phyloP scores from a whole-genome alignment of 2,797 vertebrate genomes.

The Enteromius anoplus region DNA sequence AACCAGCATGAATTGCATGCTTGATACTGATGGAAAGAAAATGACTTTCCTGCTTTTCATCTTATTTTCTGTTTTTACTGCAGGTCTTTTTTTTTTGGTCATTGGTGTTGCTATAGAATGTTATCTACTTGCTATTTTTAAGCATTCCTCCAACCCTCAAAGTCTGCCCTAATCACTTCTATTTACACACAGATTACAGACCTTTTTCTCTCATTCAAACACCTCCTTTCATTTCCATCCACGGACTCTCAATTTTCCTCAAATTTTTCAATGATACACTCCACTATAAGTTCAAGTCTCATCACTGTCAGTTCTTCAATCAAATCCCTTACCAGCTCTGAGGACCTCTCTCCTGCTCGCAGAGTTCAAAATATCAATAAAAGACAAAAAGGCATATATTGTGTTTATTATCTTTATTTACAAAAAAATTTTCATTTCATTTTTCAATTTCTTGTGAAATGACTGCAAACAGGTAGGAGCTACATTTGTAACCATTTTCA shows the following conservation, averaged over 20 bases:
- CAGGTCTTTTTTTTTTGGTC: not conserved
- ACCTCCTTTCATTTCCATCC: not conserved
- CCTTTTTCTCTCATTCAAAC: not conserved
- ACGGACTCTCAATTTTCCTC: too few species aligned
- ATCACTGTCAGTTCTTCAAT: not conserved
- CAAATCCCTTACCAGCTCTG: not conserved
- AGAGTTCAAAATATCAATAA: not conserved
- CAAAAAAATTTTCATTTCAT: not conserved
- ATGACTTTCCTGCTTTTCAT: not conserved
- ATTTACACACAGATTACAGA: not conserved
- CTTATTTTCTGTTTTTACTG: not conserved
- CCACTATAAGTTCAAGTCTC: not conserved
- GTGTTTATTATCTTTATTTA: not conserved
- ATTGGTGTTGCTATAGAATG: not conserved
- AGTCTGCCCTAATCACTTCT: slow-evolving; percentile 3
- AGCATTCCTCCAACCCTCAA: not conserved
- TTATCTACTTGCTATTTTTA: not conserved
- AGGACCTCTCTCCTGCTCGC: not conserved
- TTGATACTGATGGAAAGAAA: not conserved
- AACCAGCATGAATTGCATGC: not conserved
- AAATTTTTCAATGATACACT: not conserved
- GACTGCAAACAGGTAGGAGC: not conserved
- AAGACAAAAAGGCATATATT: not conserved
- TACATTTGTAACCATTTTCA: not conserved
- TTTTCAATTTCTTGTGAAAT: not conserved